A percentile compares a stretch with the other conserved stretches of the same genome.
These are phyloP conservation scores for Temnothorax rugatulus DNA, from an alignment of 2,888 invertebrate genomes.

Conservation along the genomic window DNA sequence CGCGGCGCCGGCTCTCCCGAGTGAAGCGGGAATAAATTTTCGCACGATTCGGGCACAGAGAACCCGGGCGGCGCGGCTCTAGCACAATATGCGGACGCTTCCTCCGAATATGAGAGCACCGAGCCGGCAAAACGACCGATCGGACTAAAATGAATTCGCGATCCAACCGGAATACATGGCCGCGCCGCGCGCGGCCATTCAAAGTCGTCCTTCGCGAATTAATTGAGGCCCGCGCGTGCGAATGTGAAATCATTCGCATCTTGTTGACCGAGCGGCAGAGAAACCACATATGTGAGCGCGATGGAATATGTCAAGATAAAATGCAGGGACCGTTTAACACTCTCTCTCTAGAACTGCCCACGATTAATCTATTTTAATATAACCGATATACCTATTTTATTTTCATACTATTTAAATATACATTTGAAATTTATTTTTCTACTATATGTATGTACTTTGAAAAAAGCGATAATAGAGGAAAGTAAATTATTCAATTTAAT, in stretches of 20 bases:
- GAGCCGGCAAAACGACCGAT: slow-evolving; percentile 47
- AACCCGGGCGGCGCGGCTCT: not conserved
- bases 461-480: not conserved
- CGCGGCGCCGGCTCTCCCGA: slow-evolving; percentile 42
- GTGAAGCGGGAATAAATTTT: slow-evolving; percentile 64
- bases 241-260: slow-evolving; percentile 19
- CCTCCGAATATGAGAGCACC: slow-evolving; percentile 43
- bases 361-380: not conserved
- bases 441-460: not conserved
- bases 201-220: slow-evolving; percentile 34
- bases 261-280: not conserved
- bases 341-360: not conserved
- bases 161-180: not conserved
- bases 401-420: not conserved
- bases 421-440: not conserved
- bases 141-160: slow-evolving; percentile 23
- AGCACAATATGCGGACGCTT: slow-evolving; percentile 32
- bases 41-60: slow-evolving; percentile 50
- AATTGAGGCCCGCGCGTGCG: not conserved
- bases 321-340: not conserved
- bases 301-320: not conserved
- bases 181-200: not conserved
- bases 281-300: too few species aligned
- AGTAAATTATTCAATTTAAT: not conserved
- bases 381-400: not conserved